Conservation (phyloP, 2,888 invertebrate species). For the Pachymerium ferrugineum region DNA sequence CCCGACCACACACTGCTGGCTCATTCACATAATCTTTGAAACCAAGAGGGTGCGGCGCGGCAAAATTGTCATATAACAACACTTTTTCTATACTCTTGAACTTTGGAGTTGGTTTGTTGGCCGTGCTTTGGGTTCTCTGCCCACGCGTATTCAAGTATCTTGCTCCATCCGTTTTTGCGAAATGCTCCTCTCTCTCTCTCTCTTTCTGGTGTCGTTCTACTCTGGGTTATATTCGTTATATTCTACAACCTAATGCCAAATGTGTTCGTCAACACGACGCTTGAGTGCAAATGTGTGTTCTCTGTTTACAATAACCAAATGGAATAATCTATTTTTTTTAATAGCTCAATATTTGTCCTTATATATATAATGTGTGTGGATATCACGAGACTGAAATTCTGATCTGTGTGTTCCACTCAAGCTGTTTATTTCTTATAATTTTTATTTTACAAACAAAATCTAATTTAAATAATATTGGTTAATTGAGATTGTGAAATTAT, state of each 20-base stretch:
- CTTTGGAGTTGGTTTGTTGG: conserved; percentile 21
- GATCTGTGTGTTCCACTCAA: too few species aligned
- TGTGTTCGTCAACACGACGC: not conserved
- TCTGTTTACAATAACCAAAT: not conserved
- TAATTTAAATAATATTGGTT: too few species aligned
- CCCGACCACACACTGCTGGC: not conserved
- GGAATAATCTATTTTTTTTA: not conserved
- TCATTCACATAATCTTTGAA: conserved; percentile 10
- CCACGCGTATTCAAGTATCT: conserved; percentile 2
- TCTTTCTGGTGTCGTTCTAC: too few species aligned
- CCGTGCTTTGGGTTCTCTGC: conserved; percentile 5
- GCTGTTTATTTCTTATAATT: too few species aligned
- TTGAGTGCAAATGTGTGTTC: not conserved
- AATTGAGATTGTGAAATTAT: too few species aligned
- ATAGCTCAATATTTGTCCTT: too few species aligned
- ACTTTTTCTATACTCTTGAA: not conserved
- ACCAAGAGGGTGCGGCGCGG: conserved; percentile 3
- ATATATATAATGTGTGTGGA: too few species aligned
- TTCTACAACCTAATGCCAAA: not conserved
- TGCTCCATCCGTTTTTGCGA: conserved; percentile 11
- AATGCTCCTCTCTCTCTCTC: not conserved
- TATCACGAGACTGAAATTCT: too few species aligned
- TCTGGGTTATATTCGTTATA: too few species aligned
- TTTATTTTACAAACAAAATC: too few species aligned
- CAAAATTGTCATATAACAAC: not conserved